Percentiles rank a stretch among this genome's conserved stretches.
phyloP scores from a whole-genome alignment of 2,113 vertebrate genomes.

The Gallinago paraguaiae region DNA sequence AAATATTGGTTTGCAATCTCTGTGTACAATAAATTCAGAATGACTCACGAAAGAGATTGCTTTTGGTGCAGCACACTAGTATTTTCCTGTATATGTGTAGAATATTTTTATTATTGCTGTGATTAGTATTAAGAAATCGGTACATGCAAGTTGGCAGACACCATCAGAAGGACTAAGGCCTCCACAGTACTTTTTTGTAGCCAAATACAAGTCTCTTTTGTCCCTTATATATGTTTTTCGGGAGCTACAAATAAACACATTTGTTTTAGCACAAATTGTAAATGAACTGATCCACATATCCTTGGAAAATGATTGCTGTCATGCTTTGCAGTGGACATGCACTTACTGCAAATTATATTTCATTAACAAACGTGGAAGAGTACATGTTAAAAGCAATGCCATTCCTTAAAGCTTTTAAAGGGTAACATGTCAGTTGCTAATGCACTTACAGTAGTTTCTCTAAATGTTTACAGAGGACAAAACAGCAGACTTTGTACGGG shows the following conservation, averaged over 20 bases:
- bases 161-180: neutral
- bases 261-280: neutral
- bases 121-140: constrained; percentile 30
- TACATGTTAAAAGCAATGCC: neutral
- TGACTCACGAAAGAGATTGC: neutral
- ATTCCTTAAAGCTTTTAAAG: constrained; percentile 20
- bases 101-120: constrained; percentile 15
- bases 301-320: neutral
- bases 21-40: constrained; percentile 40
- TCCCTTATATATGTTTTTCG: neutral
- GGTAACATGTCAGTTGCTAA: constrained; percentile 1
- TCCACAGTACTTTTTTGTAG: neutral
- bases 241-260: neutral
- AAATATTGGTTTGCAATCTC: constrained; percentile 22
- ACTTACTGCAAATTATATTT: constrained; percentile 14
- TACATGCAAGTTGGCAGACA: neutral
- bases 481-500: neutral
- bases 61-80: neutral
- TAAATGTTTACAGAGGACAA: neutral
- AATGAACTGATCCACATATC: neutral
- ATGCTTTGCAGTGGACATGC: neutral
- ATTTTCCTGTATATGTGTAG: constrained; percentile 38
- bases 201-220: neutral
- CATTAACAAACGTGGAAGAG: neutral
- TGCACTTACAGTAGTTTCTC: neutral